A percentile compares a stretch with the other conserved stretches of the same genome.
These are phyloP conservation scores for Pseudococcus viburni DNA, from an alignment of 2,888 invertebrate species.

Conservation along the genomic window DNA sequence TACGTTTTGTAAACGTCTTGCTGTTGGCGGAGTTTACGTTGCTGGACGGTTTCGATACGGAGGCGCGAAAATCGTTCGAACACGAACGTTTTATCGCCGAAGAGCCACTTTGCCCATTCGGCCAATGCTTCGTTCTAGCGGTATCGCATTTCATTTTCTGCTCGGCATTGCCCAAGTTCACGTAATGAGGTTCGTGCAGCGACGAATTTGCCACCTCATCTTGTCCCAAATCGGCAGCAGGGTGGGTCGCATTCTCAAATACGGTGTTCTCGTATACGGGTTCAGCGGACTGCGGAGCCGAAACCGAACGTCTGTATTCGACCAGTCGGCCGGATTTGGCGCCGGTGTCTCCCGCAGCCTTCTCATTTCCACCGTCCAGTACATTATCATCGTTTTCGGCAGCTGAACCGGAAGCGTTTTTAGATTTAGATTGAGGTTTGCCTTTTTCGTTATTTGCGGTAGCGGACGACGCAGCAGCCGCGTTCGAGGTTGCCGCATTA, in stretches of 20 bases:
- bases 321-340: neutral
- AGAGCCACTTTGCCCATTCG: neutral
- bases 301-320: conserved; percentile 56
- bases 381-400: neutral
- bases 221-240: neutral
- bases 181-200: conserved; percentile 50
- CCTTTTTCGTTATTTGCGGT: neutral
- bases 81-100: conserved; percentile 11
- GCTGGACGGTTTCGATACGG: neutral
- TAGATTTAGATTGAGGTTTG: neutral
- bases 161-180: neutral
- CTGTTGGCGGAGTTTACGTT: neutral
- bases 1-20: conserved; percentile 1
- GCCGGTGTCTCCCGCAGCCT: neutral
- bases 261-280: conserved; percentile 51
- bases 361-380: too few relatives aligned
- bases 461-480: neutral
- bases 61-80: conserved; percentile 11
- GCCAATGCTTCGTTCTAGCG: neutral
- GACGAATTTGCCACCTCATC: neutral
- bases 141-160: neutral
- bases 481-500: neutral
- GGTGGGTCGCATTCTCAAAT: neutral
- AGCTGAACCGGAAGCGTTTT: neutral
- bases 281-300: conserved; percentile 61